phyloP scores from a whole-genome alignment of 2,113 vertebrate genomes.

The Acinonyx jubatus region DNA sequence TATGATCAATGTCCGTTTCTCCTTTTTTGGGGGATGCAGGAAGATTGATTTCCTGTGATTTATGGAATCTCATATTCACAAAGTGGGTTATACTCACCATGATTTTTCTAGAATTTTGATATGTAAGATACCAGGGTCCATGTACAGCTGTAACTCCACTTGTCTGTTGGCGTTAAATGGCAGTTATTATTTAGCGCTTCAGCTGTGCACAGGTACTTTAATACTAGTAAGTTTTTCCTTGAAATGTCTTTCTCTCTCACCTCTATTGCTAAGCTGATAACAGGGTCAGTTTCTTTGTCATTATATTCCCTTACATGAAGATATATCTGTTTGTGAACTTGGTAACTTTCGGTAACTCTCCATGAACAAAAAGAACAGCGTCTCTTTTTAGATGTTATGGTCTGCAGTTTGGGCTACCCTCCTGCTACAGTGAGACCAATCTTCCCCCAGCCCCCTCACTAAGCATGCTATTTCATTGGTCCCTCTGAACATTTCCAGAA shows the following conservation, averaged over 20 bases:
- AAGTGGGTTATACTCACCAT: neutral
- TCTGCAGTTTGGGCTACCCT: neutral
- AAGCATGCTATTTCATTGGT: neutral
- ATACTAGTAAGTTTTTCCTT: neutral
- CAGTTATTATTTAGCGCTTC: neutral
- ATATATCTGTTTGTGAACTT: neutral
- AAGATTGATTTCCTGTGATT: neutral
- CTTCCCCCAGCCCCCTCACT: no score
- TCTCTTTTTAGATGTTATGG: neutral
- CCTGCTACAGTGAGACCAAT: neutral
- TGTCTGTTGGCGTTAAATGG: neutral
- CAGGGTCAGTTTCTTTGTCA: neutral
- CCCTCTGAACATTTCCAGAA: neutral
- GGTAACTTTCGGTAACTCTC: neutral
- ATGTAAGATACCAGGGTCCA: neutral
- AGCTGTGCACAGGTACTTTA: neutral
- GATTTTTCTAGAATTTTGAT: neutral
- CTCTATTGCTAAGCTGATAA: neutral
- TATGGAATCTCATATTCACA: neutral
- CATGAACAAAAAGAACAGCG: neutral
- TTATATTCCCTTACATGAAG: neutral
- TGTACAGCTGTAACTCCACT: neutral
- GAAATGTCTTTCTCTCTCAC: neutral
- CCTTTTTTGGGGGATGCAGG: neutral
- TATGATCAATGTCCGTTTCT: neutral